Conservation (phyloP, 2,797 vertebrate genomes). For the Crax fasciolata region DNA sequence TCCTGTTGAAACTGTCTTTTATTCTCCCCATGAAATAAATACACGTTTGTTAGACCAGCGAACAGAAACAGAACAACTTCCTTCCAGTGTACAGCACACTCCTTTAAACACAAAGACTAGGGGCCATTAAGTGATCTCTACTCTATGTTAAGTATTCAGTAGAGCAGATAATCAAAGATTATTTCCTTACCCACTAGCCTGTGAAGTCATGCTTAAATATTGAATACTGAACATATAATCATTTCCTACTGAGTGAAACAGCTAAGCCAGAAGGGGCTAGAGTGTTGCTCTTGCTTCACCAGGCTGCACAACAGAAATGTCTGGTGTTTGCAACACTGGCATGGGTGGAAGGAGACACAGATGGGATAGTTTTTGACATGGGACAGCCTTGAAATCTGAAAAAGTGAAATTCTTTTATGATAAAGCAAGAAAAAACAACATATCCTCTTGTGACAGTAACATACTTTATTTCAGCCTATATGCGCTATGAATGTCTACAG, state of each 20-base stretch:
- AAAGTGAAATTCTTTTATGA: neutral
- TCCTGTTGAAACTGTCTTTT: neutral
- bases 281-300: neutral
- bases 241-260: slow-evolving; percentile 23
- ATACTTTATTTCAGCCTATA: neutral
- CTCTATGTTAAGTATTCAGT: slow-evolving; percentile 4
- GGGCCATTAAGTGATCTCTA: neutral
- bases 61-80: neutral
- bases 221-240: slow-evolving; percentile 37
- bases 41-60: neutral
- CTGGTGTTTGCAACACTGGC: neutral
- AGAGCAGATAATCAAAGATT: slow-evolving; percentile 29
- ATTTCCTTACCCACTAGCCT: neutral
- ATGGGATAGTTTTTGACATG: neutral
- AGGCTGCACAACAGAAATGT: neutral
- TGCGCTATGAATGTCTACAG: neutral
- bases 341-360: neutral
- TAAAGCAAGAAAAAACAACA: neutral
- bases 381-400: neutral
- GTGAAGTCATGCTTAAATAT: slow-evolving; percentile 46
- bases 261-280: neutral
- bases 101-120: neutral
- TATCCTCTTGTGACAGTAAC: neutral
- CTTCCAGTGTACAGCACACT: neutral
- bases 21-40: neutral